A percentile compares a stretch with the other conserved stretches of the same genome.
Evolutionary conservation across 2,888 invertebrate species (phyloP).

Genomic region (Philhelius pedissequus): DNA sequence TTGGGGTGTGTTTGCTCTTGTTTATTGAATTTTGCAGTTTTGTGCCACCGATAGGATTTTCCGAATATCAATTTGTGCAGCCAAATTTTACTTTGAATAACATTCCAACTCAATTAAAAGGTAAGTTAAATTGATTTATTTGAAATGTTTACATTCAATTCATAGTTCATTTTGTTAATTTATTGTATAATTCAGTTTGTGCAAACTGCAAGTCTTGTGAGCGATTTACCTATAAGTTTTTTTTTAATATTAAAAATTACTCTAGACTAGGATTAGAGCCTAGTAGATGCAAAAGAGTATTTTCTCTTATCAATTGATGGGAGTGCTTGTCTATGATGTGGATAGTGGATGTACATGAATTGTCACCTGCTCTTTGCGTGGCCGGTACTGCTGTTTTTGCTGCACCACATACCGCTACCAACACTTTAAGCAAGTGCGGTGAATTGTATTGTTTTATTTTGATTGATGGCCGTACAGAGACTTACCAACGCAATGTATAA

Average conservation of each 20-base stretch:
- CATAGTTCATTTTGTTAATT: background rate
- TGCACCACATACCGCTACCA: background rate
- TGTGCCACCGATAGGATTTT: constrained; percentile 12
- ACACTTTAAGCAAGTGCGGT: background rate
- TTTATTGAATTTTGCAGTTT: constrained; percentile 64
- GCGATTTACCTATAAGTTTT: background rate
- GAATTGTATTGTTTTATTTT: constrained; percentile 48
- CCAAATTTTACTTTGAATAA: background rate
- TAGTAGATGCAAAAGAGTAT: background rate
- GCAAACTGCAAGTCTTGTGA: background rate
- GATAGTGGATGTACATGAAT: background rate
- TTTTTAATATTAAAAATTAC: background rate
- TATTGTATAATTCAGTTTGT: background rate
- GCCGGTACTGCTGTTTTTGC: background rate
- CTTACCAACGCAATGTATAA: background rate
- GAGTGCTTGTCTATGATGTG: too few relatives aligned
- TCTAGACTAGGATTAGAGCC: too few relatives aligned
- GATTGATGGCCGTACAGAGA: background rate
- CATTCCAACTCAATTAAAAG: background rate
- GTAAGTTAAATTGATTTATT: constrained; percentile 6
- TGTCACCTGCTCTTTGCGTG: constrained; percentile 26
- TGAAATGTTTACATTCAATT: background rate
- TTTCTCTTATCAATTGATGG: constrained; percentile 18
- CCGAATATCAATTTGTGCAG: constrained; percentile 6
- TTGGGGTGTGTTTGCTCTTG: constrained; percentile 68